These are phyloP conservation scores for Seladonia tumulorum DNA, from an alignment of 2,888 invertebrate species.

Conservation along the genomic window DNA sequence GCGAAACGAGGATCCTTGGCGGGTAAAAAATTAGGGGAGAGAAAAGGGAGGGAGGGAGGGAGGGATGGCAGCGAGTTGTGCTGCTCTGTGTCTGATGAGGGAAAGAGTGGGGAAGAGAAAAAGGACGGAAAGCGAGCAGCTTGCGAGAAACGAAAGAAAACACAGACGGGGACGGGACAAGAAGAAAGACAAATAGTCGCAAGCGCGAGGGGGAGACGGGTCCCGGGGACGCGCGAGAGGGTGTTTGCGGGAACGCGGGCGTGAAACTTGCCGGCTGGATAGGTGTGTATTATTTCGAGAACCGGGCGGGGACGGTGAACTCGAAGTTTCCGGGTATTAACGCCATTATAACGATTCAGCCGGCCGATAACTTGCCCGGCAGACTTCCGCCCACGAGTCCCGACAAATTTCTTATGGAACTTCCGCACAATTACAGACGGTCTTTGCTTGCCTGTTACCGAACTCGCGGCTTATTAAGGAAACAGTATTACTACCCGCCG, in stretches of 20 bases:
- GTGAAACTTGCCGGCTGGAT: not conserved
- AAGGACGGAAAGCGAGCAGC: conserved; percentile 33
- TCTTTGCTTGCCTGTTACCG: not conserved
- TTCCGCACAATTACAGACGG: not conserved
- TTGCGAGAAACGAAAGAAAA: conserved; percentile 49
- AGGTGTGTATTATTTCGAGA: conserved; percentile 24
- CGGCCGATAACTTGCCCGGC: not conserved
- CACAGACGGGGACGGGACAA: conserved; percentile 15
- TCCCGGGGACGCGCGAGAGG: not conserved
- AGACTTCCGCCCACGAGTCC: not conserved
- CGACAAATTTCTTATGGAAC: not conserved
- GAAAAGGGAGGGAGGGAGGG: conserved; percentile 31
- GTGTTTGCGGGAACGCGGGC: conserved; percentile 30
- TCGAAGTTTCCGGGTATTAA: conserved; percentile 22
- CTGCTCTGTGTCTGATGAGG: conserved; percentile 42
- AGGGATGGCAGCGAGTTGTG: not conserved
- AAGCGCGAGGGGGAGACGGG: conserved; percentile 32
- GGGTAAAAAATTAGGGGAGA: conserved; percentile 34
- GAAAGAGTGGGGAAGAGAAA: conserved; percentile 33
- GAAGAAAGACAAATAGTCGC: conserved; percentile 58
- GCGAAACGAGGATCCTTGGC: conserved; percentile 15
- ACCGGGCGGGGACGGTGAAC: not conserved
- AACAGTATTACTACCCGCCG: not conserved
- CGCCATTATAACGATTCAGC: not conserved
- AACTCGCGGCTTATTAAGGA: not conserved